Base-by-base conservation (phyloP, 2,113 vertebrate genomes). In the Mormoops blainvillei region DNA sequence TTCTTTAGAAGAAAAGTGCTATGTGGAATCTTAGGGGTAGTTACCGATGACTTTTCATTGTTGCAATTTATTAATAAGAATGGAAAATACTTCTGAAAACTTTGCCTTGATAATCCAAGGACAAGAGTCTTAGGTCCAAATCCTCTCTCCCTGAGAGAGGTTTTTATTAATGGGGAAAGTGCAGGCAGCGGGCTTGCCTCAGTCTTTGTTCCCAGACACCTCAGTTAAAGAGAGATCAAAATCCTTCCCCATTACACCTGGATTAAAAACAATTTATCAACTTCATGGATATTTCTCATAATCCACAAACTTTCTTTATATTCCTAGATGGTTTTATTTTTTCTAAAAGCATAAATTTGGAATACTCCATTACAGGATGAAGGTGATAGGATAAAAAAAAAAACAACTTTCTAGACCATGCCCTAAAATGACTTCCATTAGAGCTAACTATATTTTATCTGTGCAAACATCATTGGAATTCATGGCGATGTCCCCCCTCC, bases 151-250 rank as follows among this genome's bases (percentile, higher is more conserved):
- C 68, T 38, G 41, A 94, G 48, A 38, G 19, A 58, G 73, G 31
- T 78, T 89, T 94, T 58, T n/a, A 71, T 87, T 96, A 95, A 94
- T 76, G 20, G 95, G 73, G 24, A 86, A 96, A 91, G 84, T 68
- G 19, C 91, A 77, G 61, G 78, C 56, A 97, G 52, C 52, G 86
- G 85, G 58, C 6, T 86, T 4, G 94, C 77, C 41, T 94, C 33
- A 26, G 43, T 73, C 67, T 96, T 92, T 94, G 36, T 93, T 96
- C 38, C 70, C 41, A 90, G 80, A 83, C 50, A 84, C 31, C 10
- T 94, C 80, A 67, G 45, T 80, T 83, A 87, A 68, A 87, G 58
- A 90, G 67, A 92, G 96, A 78, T 95, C 22, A 95, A 96, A 96
- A 86, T 96, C 41, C 31, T 90, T 92, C 95, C 91, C 63, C 36